Evolutionary conservation across 2,797 vertebrate genomes (phyloP).

Genomic region (Cuculus canorus): DNA sequence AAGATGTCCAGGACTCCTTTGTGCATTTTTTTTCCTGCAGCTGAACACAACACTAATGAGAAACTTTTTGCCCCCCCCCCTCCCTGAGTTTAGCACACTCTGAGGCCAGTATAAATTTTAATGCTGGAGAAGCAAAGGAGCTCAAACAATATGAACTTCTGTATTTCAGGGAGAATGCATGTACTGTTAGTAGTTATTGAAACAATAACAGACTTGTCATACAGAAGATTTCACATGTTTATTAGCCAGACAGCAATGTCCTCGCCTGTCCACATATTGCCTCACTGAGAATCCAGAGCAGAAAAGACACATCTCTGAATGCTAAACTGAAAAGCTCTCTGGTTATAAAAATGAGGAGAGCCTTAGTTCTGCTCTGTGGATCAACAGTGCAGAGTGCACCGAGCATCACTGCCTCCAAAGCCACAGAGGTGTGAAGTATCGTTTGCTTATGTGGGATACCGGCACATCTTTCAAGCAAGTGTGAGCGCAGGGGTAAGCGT

Average conservation of each 20-base stretch:
- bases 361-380: accelerated
- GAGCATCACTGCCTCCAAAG: neutral
- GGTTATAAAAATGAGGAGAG: neutral
- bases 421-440: neutral
- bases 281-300: neutral
- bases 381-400: neutral
- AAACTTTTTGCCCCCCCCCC: accelerated
- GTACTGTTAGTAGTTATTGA: neutral
- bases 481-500: neutral
- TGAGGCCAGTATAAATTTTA: neutral
- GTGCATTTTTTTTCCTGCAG: neutral
- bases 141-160: neutral
- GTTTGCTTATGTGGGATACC: accelerated
- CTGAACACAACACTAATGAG: neutral
- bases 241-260: neutral
- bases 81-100: neutral
- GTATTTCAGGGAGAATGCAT: neutral
- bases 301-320: neutral
- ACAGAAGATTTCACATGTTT: neutral
- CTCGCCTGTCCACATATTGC: neutral
- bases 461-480: neutral
- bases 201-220: neutral
- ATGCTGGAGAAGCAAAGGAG: neutral
- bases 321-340: neutral
- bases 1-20: neutral